Percentiles rank a stretch among this genome's conserved stretches.
Evolutionary conservation across 2,797 vertebrate genomes (phyloP).

Genomic region (Siniperca undulata): DNA sequence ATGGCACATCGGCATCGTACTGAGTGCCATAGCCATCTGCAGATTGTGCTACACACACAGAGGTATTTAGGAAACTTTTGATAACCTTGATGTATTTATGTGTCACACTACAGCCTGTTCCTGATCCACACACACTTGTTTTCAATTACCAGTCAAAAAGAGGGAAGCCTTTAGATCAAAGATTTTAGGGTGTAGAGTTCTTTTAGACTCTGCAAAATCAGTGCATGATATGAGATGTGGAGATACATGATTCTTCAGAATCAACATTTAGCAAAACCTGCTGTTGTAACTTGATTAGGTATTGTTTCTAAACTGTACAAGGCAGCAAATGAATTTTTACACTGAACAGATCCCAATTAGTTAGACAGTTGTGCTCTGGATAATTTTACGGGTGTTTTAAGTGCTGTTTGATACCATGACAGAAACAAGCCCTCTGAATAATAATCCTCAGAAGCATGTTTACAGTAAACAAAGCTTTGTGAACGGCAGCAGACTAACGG

Average conservation of each 20-base stretch:
- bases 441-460: conserved; percentile 51
- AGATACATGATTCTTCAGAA: neutral
- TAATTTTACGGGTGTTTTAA: neutral
- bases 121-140: conserved; percentile 2
- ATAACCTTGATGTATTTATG: conserved; percentile 5
- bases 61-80: neutral
- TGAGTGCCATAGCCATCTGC: conserved; percentile 3
- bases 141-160: neutral
- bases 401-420: conserved; percentile 1
- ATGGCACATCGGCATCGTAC: conserved; percentile 42
- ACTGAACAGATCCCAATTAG: neutral
- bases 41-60: neutral
- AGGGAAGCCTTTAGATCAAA: neutral
- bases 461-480: conserved; percentile 69
- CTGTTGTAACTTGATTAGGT: neutral
- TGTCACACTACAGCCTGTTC: neutral
- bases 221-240: neutral
- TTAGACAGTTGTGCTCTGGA: neutral
- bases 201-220: neutral
- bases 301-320: neutral
- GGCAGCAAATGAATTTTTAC: neutral
- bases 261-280: neutral
- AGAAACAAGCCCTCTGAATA: conserved; percentile 12
- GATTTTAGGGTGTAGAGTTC: neutral
- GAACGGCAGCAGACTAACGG: conserved; percentile 37